Percentiles rank a stretch among this genome's conserved stretches.
Conservation (phyloP, 1,140 invertebrate species). For the Cataglyphis hispanica region DNA sequence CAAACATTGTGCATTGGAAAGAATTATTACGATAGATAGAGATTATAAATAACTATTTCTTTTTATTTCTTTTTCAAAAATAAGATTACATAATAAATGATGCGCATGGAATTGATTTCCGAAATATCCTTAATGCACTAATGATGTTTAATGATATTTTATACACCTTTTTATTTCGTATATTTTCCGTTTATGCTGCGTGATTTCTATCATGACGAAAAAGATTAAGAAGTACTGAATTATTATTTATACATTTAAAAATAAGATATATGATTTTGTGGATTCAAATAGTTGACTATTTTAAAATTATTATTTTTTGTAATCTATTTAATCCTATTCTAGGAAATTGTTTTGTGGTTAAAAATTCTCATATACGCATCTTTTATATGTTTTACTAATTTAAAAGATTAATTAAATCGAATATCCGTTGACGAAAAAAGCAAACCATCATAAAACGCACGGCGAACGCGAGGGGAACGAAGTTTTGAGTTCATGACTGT, state of each 20-base stretch:
- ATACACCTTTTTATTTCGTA: neutral
- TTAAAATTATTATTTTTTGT: neutral
- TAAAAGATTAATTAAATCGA: constrained; percentile 24
- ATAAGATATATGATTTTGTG: constrained; percentile 5
- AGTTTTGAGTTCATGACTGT: constrained; percentile 44
- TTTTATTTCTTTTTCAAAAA: neutral
- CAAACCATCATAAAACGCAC: constrained; percentile 32
- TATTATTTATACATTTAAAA: neutral
- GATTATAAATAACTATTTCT: neutral
- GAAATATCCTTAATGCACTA: neutral
- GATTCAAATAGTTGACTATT: neutral
- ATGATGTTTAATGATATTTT: neutral
- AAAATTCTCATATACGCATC: neutral
- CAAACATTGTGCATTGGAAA: neutral
- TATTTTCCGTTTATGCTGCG: neutral
- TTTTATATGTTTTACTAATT: neutral
- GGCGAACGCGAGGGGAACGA: constrained; percentile 24
- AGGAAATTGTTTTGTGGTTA: neutral
- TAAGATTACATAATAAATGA: neutral
- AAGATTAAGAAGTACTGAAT: neutral
- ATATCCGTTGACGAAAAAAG: neutral
- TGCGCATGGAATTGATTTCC: neutral
- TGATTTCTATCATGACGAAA: neutral
- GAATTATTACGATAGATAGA: constrained; percentile 3
- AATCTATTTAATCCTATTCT: neutral